Percentiles rank a stretch among this genome's conserved stretches.
Conservation (phyloP, 2,797 vertebrate genomes). For the Brachymystax lenok region DNA sequence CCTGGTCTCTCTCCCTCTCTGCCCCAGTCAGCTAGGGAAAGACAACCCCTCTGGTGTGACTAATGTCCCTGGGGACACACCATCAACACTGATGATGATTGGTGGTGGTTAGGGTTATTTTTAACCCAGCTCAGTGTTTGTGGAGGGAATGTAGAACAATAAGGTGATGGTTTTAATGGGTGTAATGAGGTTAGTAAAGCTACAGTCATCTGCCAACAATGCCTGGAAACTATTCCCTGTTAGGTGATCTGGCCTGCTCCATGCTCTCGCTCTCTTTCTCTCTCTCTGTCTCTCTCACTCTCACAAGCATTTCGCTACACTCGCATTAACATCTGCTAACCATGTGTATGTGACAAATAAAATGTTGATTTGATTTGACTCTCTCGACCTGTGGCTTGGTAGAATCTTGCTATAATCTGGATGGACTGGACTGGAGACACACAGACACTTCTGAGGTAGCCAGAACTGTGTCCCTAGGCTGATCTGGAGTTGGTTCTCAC, state of each 20-base stretch:
- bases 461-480: background rate
- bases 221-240: constrained; percentile 52
- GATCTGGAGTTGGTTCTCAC: background rate
- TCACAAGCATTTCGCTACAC: too few relatives aligned
- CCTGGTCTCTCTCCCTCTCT: background rate
- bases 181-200: constrained; percentile 44
- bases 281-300: background rate
- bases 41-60: constrained; percentile 17
- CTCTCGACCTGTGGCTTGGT: background rate
- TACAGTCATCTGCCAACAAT: constrained; percentile 44
- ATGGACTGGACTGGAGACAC: too few relatives aligned
- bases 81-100: constrained; percentile 20
- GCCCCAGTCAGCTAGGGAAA: constrained; percentile 37
- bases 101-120: constrained; percentile 51
- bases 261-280: background rate
- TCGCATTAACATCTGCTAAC: too few relatives aligned
- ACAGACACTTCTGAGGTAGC: background rate
- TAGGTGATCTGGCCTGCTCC: constrained; percentile 39
- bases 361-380: constrained; percentile 2
- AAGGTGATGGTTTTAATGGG: constrained; percentile 48
- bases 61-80: constrained; percentile 10
- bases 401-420: too few relatives aligned
- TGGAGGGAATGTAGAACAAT: constrained; percentile 57
- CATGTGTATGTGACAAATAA: too few relatives aligned
- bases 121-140: constrained; percentile 49